Percentiles rank a stretch among this genome's conserved stretches.
Evolutionary conservation across 1,140 invertebrate species (phyloP).

Genomic region (Leucophenga varia): DNA sequence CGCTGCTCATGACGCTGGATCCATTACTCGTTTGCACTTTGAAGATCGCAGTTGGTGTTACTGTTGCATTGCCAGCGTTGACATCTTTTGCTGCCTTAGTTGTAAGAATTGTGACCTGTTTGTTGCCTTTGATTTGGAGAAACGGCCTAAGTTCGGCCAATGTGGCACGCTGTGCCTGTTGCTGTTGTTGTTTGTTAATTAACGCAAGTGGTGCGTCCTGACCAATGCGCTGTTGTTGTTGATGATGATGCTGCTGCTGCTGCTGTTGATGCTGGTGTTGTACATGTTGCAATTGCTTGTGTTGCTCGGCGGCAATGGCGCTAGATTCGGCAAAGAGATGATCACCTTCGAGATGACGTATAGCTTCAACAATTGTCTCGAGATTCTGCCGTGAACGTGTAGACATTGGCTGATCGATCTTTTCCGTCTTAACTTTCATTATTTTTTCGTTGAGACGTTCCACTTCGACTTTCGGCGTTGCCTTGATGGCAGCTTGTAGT

Average conservation of each 20-base stretch:
- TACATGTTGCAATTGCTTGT: constrained; percentile 21
- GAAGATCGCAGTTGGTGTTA: constrained; percentile 48
- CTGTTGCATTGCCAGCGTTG: constrained; percentile 16
- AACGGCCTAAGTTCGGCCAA: constrained; percentile 68
- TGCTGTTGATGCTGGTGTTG: constrained; percentile 28
- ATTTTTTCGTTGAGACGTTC: constrained; percentile 60
- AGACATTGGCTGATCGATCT: constrained; percentile 37
- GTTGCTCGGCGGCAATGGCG: constrained; percentile 62
- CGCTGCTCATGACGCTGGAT: constrained; percentile 14
- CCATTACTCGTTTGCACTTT: constrained; percentile 39
- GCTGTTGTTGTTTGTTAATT: constrained; percentile 63
- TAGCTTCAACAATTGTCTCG: constrained; percentile 97
- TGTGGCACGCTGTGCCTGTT: constrained; percentile 57
- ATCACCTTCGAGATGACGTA: constrained; percentile 92
- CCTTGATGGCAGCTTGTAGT: constrained; percentile 81
- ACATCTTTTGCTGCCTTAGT: constrained; percentile 34
- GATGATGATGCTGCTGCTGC: constrained; percentile 22
- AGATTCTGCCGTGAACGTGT: constrained; percentile 87
- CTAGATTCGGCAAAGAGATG: constrained; percentile 85
- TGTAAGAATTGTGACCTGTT: constrained; percentile 42
- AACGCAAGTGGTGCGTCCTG: constrained; percentile 74
- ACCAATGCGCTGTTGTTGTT: constrained; percentile 24
- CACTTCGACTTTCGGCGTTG: constrained; percentile 81
- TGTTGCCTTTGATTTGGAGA: constrained; percentile 61
- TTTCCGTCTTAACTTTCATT: constrained; percentile 48